Evolutionary conservation across 1,140 invertebrate species (phyloP), one percentile per base, ranked within the genome.

Genomic region (Palaemon carinicauda): DNA sequence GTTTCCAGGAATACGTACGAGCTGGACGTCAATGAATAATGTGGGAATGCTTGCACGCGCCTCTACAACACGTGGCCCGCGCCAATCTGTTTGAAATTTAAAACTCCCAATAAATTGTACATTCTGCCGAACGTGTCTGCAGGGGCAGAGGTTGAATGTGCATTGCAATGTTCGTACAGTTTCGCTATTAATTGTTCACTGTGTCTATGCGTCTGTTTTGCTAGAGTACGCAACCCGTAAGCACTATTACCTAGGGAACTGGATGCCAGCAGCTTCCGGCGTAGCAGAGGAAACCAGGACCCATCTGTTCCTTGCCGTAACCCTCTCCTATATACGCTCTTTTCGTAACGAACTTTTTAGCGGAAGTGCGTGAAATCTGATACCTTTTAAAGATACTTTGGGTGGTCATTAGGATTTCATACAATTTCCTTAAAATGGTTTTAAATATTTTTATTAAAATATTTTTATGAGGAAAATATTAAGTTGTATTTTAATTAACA

Each of bases 281-380:
- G 65, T 31, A 7, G 15, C 14, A 21, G 29, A 69, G 65, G 65
- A 41, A 41, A 41, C 41, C 41, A 53, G 41, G 50, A 31, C 51
- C 60, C 83, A 79, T 80, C 24, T 86, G 77, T 85, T 41, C 21
- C 15, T 21, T 0, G 21, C 10, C 7, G 21, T 12, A 33, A 19
- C 7, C 21, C 71, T 21, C 50, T 41, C 51, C 29, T 7, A 41
- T 41, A 41, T 41, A 41, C 65, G 65, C 65, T 65, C 54, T 17
- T n/a, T 24, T 17, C 21, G 56, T 80, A 86, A 86, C 84, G 84
- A 86, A 86, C 84, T 86, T 86, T 85, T 86, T 56, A 86, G 77
- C 84, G 84, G 84, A 86, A 86, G 84, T 80, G 19, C 65, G 78
- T 54, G 17, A 73, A 51, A 53, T 60, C 52, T 65, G 21, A 31